Base-by-base conservation (phyloP, 1,140 invertebrate species). In the Oreohelix idahoensis region DNA sequence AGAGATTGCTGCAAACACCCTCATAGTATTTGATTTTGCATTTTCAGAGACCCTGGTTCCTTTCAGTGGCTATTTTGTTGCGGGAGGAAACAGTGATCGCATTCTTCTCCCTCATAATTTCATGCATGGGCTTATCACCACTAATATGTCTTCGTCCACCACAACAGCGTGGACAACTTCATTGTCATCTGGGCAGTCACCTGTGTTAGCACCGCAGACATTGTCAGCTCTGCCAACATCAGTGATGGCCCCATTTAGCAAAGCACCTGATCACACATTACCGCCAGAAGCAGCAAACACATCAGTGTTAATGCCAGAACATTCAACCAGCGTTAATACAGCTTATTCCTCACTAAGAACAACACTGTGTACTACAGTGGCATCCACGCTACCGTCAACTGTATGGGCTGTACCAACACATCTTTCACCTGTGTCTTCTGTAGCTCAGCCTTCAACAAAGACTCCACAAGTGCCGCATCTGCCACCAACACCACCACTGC, bases 1-100 rank as follows among this genome's bases (percentile, higher is more conserved):
- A n/a, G n/a, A n/a, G n/a, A n/a, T n/a, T n/a, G n/a, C n/a, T n/a
- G n/a, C n/a, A n/a, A n/a, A n/a, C n/a, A n/a, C n/a, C n/a, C n/a
- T n/a, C n/a, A n/a, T n/a, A n/a, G n/a, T n/a, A n/a, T n/a, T n/a
- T n/a, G n/a, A n/a, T n/a, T n/a, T n/a, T n/a, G n/a, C n/a, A n/a
- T n/a, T n/a, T 81, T 81, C 45, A 81, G 79, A 81, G 63, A 11
- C 66, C n/a, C 4, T 81, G 63, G 26, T 81, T 70, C 79, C 79
- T 13, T 23, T 82, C 1, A 75, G 36, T 82, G 80, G 80, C 11
- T 82, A 39, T 36, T 58, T 75, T 39, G 26, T 82, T 8, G 35
- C 70, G 1, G 71, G 71, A 38, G 51, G 45, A 17, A 75, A 63
- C 23, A 66, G 38, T 36, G 45, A 71, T 58, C 32, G 71, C 29